Percentiles rank a stretch among this genome's conserved stretches.
Conservation (phyloP, 1,140 invertebrate species). For the Calliphora vicina region DNA sequence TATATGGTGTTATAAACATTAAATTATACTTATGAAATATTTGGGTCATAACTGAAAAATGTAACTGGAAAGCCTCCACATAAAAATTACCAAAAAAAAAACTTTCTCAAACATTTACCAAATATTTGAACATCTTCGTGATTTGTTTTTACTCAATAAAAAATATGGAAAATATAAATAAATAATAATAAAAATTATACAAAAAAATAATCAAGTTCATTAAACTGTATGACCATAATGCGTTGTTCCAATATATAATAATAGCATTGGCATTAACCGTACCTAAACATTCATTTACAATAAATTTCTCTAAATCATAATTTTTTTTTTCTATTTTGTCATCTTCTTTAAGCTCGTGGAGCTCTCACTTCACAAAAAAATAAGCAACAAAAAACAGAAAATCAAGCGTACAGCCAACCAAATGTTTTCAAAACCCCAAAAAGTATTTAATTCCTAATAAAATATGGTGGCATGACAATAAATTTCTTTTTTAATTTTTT, state of each 20-base stretch:
- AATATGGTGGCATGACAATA: slow-evolving; percentile 33
- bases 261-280: background rate
- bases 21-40: background rate
- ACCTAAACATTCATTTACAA: background rate
- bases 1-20: no score
- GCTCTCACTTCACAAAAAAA: slow-evolving; percentile 13
- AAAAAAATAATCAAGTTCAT: background rate
- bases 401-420: background rate
- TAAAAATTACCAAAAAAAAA: background rate
- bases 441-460: background rate
- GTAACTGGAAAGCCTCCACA: no score
- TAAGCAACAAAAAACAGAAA: background rate
- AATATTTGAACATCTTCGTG: background rate
- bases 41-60: background rate
- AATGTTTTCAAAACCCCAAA: background rate
- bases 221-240: background rate
- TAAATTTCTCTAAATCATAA: slow-evolving; percentile 34
- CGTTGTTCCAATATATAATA: background rate
- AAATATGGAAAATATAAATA: no score
- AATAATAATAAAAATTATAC: background rate
- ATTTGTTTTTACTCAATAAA: background rate
- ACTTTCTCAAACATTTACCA: background rate
- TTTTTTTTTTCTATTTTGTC: background rate
- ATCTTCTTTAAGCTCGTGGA: background rate
- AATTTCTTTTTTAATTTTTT: slow-evolving; percentile 11